Base-by-base conservation (phyloP, 2,797 vertebrate species). In the Botia kubotai region DNA sequence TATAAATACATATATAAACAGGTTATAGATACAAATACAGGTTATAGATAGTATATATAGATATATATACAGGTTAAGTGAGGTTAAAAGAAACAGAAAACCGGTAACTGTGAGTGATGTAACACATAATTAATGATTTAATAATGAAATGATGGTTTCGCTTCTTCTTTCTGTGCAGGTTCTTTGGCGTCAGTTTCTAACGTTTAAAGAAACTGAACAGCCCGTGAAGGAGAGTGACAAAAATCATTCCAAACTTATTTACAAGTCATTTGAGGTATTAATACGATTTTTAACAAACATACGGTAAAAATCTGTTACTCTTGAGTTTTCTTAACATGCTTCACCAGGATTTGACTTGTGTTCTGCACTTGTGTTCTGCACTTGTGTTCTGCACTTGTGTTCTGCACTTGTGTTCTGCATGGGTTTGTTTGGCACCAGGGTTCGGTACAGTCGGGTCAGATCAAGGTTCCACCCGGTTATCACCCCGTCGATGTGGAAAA, bases 401-500 rank as follows among this genome's bases (percentile, higher is more conserved):
- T n/a, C n/a, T n/a, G n/a, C n/a, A n/a, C n/a, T n/a, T n/a, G n/a
- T n/a, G n/a, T n/a, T n/a, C n/a, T n/a, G n/a, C n/a, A n/a, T 43
- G 16, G n/a, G 0, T 55, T 23, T 72, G 23, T 82, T 33, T 73
- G 55, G 72, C 21, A 11, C 7, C 88, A 98, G 97, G 93, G 91
- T 0, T 95, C 96, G 0, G 95, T 97, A 43, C 95, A 97, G 88
- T 86, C 93, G 0, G 97, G 97, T 2, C 95, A 95, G 52, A 87
- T 98, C 72, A 97, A 98, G 89, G 93, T 97, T 43, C 95, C 97
- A 0, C 94, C 95, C 0, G 94, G 95, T 6, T 96, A 94, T 88
- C 97, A 98, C 84, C 97, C 97, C 0, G 87, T 98, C 4, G 97
- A 98, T 0, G 96, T 98, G 90, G 97, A 98, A 91, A 98, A 98